These are phyloP conservation scores for Lasioglossum leucozonium DNA, from an alignment of 2,888 invertebrate genomes.

Conservation along the genomic window DNA sequence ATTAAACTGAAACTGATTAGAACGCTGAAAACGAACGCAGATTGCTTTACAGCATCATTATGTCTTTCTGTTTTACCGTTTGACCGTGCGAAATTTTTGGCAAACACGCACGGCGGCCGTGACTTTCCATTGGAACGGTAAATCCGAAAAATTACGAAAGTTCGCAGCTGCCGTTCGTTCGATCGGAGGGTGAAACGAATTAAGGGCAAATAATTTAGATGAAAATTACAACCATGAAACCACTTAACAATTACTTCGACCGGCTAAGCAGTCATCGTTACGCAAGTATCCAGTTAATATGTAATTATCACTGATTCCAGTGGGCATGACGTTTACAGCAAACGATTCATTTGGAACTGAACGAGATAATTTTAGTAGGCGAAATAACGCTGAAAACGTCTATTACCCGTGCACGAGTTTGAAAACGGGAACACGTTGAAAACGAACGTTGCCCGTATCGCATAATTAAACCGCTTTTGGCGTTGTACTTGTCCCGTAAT, in stretches of 20 bases:
- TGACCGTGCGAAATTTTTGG: background rate
- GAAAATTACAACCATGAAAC: background rate
- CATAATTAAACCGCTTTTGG: slow-evolving; percentile 7
- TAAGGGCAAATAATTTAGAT: background rate
- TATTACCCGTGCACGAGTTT: background rate
- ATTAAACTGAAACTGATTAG: background rate
- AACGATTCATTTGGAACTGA: background rate
- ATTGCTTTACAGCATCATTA: background rate
- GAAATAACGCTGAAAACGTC: slow-evolving; percentile 12
- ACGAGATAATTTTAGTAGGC: background rate
- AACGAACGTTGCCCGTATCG: slow-evolving; percentile 5
- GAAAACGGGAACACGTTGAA: background rate
- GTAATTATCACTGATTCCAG: background rate
- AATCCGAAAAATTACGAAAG: background rate
- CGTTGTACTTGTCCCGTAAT: background rate
- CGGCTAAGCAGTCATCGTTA: background rate
- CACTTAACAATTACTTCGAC: background rate
- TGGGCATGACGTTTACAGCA: background rate
- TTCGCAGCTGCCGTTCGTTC: background rate
- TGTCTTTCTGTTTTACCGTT: background rate
- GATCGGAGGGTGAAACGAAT: background rate
- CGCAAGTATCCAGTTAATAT: background rate
- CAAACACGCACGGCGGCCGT: background rate
- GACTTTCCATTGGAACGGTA: background rate
- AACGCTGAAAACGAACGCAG: background rate